These are phyloP conservation scores for Phenganax subtilis DNA, from an alignment of 92 coral and sea anemone genomes.

Conservation along the genomic window DNA sequence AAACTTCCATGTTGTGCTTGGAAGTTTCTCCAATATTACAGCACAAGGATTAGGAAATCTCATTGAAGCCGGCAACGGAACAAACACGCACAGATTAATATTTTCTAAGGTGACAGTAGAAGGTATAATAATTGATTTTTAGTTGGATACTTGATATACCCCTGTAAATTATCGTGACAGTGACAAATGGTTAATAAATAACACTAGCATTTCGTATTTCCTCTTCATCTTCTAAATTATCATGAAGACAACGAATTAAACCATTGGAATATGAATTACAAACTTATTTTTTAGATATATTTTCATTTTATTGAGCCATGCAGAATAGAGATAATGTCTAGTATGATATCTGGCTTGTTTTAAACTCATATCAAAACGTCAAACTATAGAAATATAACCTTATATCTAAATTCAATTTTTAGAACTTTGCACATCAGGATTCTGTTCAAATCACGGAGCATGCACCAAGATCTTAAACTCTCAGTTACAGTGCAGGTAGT, in stretches of 20 bases:
- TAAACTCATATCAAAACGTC: too few relatives aligned
- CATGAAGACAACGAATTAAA: too few relatives aligned
- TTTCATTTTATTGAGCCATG: too few relatives aligned
- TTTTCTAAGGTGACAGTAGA: constrained; percentile 2
- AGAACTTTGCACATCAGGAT: constrained; percentile 37
- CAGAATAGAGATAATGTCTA: too few relatives aligned
- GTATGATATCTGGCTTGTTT: too few relatives aligned
- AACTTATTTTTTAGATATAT: too few relatives aligned
- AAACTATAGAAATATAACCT: not conserved
- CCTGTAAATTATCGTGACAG: too few relatives aligned
- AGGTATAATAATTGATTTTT: not conserved
- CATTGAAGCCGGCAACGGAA: constrained; percentile 1
- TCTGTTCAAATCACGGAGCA: constrained; percentile 16
- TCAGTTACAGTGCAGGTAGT: constrained; percentile 34
- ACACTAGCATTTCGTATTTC: too few relatives aligned
- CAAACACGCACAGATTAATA: constrained; percentile 1
- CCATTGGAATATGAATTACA: too few relatives aligned
- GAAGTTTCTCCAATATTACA: constrained; percentile 28
- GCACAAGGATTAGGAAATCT: not conserved
- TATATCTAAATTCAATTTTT: not conserved
- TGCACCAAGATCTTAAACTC: not conserved
- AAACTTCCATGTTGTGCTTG: not conserved
- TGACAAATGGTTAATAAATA: too few relatives aligned
- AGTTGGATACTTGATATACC: not conserved
- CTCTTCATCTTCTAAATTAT: not conserved